phyloP scores from a whole-genome alignment of 2,797 vertebrate genomes.

The Acomys russatus region DNA sequence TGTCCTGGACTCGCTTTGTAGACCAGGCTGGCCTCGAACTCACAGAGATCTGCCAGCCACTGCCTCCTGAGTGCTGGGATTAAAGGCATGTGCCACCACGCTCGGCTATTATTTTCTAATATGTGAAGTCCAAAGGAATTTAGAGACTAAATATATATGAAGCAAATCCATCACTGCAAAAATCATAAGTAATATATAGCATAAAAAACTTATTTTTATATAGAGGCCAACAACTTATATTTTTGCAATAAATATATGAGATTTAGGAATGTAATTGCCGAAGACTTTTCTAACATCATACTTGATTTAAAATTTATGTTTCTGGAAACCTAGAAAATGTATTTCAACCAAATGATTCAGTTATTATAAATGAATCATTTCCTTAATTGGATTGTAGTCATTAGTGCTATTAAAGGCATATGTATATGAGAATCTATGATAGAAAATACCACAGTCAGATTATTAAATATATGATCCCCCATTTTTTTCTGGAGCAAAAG shows the following conservation, averaged over 20 bases:
- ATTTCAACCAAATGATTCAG: conserved; percentile 55
- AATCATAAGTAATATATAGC: conserved; percentile 37
- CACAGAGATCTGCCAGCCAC: too few species aligned
- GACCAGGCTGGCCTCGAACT: too few species aligned
- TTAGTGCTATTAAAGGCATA: conserved; percentile 43
- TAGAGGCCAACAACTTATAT: conserved; percentile 19
- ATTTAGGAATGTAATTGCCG: conserved; percentile 35
- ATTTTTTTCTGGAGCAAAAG: conserved; percentile 54
- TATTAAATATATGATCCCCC: conserved; percentile 43
- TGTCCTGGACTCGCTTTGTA: too few species aligned
- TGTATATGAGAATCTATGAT: neutral
- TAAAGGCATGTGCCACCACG: too few species aligned
- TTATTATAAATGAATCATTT: conserved; percentile 68
- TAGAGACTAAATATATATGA: conserved; percentile 47
- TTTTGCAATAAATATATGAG: conserved; percentile 45
- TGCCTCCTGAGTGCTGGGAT: too few species aligned
- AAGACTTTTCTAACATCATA: conserved; percentile 41
- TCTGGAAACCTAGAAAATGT: conserved; percentile 36
- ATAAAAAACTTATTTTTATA: conserved; percentile 50
- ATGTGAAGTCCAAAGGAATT: conserved; percentile 46
- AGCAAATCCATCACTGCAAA: conserved; percentile 34
- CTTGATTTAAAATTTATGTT: conserved; percentile 54
- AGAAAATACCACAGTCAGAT: conserved; percentile 50
- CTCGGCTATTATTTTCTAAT: conserved; percentile 53
- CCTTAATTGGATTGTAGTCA: conserved; percentile 44